Evolutionary conservation across 2,797 vertebrate species (phyloP), one percentile per base, ranked within the genome.

Genomic region (Danio jaintianensis): DNA sequence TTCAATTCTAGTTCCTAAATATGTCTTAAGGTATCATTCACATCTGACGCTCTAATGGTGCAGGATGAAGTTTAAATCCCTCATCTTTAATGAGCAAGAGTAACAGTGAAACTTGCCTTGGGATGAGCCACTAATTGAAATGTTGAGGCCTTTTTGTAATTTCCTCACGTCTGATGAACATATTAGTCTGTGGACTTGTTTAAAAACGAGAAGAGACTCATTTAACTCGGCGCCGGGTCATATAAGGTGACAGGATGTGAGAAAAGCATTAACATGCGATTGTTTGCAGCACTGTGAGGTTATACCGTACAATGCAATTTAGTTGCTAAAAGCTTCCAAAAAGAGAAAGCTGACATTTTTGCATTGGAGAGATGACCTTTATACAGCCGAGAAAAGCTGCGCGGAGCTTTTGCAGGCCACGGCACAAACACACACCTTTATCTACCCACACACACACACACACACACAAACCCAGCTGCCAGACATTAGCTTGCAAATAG

Each of bases 281-380:
- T 79, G 69, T 80, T 80, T 67, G 73, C 53, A 15, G 45, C 42
- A 74, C n/a, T 42, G 20, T 15, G 42, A 40, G 64, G 20, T 70
- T 72, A 66, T 16, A 63, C 43, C 6, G 15, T 22, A 53, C 43
- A 75, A 75, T 82, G 74, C 67, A 73, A 87, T 53, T 78, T 83
- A 42, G 78, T 75, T 78, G 68, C 91, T 86, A 69, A 86, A 89
- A 86, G 86, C 75, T 71, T 88, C 68, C 73, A 84, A 86, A 83
- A 55, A 79, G 69, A 74, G 85, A 89, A 84, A 18, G 50, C 78
- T 88, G 85, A 63, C 83, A 85, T 89, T 90, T 87, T 82, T 83
- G 66, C 73, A 83, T 82, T 64, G 62, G 62, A 88, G 83, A 64
- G 68, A 67, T 87, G 86, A 89, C 88, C 90, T 91, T 91, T 89